A percentile compares a stretch with the other conserved stretches of the same genome.
Conservation (phyloP, 1,140 invertebrate genomes). For the Varroa destructor region DNA sequence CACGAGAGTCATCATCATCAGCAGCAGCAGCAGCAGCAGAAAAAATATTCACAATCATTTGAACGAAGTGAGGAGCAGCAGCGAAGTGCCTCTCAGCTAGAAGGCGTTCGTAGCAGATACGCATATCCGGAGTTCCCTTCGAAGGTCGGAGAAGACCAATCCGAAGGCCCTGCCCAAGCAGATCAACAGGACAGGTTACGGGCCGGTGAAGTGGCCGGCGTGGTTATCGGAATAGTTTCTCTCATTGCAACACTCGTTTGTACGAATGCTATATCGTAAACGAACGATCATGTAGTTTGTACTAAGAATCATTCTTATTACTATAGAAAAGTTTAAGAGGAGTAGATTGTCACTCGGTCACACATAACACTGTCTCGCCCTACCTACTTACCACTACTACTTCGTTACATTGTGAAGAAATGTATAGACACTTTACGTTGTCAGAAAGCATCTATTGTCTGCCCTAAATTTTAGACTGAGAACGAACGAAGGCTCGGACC, state of each 20-base stretch:
- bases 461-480: too few relatives aligned
- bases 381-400: too few relatives aligned
- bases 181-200: conserved; percentile 6
- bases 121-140: too few relatives aligned
- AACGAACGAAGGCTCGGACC: too few relatives aligned
- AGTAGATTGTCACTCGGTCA: conserved; percentile 1
- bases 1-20: conserved; percentile 5
- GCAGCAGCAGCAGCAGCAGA: background rate
- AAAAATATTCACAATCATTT: background rate
- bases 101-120: background rate
- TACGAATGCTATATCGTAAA: background rate
- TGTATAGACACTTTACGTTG: too few relatives aligned
- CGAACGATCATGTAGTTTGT: too few relatives aligned
- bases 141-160: background rate
- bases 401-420: too few relatives aligned
- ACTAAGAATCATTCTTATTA: too few relatives aligned
- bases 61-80: conserved; percentile 21
- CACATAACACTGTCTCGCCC: too few relatives aligned
- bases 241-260: conserved; percentile 16
- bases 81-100: background rate
- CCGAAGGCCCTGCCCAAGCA: background rate
- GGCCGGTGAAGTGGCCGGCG: conserved; percentile 14
- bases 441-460: too few relatives aligned
- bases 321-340: background rate
- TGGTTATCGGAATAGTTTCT: conserved; percentile 13